These are phyloP conservation scores for Galago senegalensis DNA, from an alignment of 2,797 vertebrate species.

Conservation along the genomic window DNA sequence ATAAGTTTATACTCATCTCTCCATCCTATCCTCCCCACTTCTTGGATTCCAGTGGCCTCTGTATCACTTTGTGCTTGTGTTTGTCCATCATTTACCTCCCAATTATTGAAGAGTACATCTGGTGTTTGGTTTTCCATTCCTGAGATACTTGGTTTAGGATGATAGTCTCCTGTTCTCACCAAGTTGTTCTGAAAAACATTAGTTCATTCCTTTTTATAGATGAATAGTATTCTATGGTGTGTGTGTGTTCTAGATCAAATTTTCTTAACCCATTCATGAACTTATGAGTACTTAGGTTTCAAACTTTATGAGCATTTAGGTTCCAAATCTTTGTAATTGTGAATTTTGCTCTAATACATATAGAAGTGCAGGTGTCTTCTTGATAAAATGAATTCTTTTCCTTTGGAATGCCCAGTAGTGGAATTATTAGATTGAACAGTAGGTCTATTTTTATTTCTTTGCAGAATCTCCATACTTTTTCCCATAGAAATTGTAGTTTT, in stretches of 20 bases:
- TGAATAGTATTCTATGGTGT: neutral
- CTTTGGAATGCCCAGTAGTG: neutral
- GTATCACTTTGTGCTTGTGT: neutral
- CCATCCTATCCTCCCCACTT: neutral
- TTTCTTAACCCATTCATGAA: neutral
- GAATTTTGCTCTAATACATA: neutral
- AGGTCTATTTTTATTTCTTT: neutral
- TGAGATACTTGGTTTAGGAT: neutral
- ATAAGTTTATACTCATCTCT: neutral
- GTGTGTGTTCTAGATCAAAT: neutral
- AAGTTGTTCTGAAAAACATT: neutral
- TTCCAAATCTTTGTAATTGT: neutral
- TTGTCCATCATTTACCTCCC: neutral
- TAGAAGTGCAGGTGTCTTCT: neutral
- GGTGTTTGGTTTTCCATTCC: neutral
- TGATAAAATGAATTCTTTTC: neutral
- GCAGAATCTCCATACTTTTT: neutral
- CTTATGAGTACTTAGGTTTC: neutral
- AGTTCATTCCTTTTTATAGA: neutral
- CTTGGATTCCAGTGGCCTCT: neutral
- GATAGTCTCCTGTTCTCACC: neutral
- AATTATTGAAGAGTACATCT: neutral
- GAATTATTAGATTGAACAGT: neutral
- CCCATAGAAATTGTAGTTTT: neutral
- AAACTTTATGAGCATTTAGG: too few species aligned